Base-by-base conservation (phyloP, 2,888 invertebrate species). In the Ischnus inquisitorius region DNA sequence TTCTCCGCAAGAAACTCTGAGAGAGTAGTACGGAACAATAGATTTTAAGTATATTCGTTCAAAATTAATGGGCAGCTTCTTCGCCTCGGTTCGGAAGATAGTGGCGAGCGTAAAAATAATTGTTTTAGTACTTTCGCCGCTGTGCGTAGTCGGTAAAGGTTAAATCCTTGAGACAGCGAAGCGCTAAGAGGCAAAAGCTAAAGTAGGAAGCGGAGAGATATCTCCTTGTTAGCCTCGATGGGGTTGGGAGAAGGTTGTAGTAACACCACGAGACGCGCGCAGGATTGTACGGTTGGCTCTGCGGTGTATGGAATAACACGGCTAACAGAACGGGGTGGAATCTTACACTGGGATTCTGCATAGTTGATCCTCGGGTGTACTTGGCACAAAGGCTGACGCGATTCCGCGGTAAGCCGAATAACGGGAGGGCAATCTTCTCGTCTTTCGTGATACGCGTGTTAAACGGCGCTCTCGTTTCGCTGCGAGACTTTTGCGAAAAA, bases 361-460 rank as follows among this genome's bases (percentile, higher is more conserved):
- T 54, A 12, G 25, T 60, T 60, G 72, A 72, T 72, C 43, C 72
- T 28, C 60, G 16, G 19, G 19, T 19, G 41, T 43, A 3, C 28
- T 16, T 34, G 43, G 34, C 43, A 72, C 60, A 60, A 60, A 60
- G 72, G 72, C 57, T 4, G 60, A 72, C 25, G 60, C 60, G 25
- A 60, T 60, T 60, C 14, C 25, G 57, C 71, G 25, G 19, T 4
- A 41, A 43, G 28, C 25, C 16, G 25, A 28, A 6, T n/a, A 60
- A 6, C 57, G 22, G n/a, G 22, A 22, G 14, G 57, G 43, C n/a
- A 22, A 14, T 51, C n/a, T 54, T 22, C 12, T 3, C 4, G 3
- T 22, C 19, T 71, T 14, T 57, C 34, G 54, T 28, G 60, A 5
- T 57, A 60, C 54, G 22, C 41, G 41, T 46, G 43, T 41, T 43